A percentile compares a stretch with the other conserved stretches of the same genome.
Evolutionary conservation across 2,888 invertebrate genomes (phyloP).

Genomic region (Epinotia bilunana): DNA sequence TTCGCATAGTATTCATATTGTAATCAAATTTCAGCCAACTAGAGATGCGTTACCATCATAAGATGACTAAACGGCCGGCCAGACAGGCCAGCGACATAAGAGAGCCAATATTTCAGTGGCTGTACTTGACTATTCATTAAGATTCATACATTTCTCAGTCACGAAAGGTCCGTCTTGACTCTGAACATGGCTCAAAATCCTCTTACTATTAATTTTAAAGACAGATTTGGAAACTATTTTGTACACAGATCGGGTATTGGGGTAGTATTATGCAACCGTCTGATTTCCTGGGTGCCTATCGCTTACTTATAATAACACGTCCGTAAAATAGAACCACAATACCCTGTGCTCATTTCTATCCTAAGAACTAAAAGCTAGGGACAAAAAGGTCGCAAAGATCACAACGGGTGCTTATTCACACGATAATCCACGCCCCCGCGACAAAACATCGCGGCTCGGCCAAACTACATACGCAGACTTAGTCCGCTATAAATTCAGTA

Average conservation of each 20-base stretch:
- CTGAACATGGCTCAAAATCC: constrained; percentile 49
- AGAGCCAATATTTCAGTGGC: background rate
- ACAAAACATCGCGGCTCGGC: constrained; percentile 1
- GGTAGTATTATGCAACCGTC: constrained; percentile 79
- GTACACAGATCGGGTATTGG: constrained; percentile 80
- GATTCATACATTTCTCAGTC: background rate
- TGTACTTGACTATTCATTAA: background rate
- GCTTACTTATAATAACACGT: constrained; percentile 75
- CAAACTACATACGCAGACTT: constrained; percentile 5
- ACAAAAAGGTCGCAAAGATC: constrained; percentile 80
- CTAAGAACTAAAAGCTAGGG: constrained; percentile 82
- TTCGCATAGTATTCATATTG: background rate
- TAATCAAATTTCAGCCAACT: background rate
- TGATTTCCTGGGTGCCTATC: constrained; percentile 65
- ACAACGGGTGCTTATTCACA: constrained; percentile 61
- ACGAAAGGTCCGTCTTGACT: constrained; percentile 50
- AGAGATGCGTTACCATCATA: background rate
- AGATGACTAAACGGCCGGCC: background rate
- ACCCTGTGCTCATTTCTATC: constrained; percentile 82
- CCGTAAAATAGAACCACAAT: constrained; percentile 84
- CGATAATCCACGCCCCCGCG: background rate
- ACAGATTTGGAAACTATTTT: constrained; percentile 74
- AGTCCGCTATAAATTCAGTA: constrained; percentile 30
- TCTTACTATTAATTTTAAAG: constrained; percentile 62
- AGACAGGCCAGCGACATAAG: background rate